Conservation (phyloP, 2,797 vertebrate genomes). For the Geotria australis region DNA sequence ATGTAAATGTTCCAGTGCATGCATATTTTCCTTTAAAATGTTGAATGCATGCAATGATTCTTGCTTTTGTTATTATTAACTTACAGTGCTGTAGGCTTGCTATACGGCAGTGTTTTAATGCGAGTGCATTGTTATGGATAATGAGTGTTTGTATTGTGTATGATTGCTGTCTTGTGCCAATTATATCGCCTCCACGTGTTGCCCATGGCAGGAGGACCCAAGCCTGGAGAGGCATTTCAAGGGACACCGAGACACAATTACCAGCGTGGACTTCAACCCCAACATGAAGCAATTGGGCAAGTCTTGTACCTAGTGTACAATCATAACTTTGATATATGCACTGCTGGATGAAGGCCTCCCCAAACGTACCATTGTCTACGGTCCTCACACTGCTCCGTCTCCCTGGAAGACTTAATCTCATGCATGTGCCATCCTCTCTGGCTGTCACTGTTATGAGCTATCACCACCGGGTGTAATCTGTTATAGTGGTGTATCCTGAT, state of each 20-base stretch:
- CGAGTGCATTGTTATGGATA: neutral
- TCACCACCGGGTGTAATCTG: no score
- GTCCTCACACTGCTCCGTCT: no score
- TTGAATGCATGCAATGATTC: neutral
- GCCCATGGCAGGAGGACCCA: slow-evolving; percentile 36
- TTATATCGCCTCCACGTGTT: neutral
- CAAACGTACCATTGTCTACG: no score
- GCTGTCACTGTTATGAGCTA: no score
- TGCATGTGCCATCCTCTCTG: no score
- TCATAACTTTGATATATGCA: no score
- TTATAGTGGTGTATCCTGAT: no score
- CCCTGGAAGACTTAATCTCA: no score
- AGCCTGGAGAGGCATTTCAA: slow-evolving; percentile 55
- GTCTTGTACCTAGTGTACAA: neutral
- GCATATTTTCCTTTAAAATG: no score
- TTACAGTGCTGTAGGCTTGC: no score
- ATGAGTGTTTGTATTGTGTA: neutral
- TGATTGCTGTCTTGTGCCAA: neutral
- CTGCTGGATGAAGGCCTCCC: no score
- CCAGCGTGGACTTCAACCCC: slow-evolving; percentile 48
- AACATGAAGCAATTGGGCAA: slow-evolving; percentile 65
- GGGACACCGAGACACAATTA: slow-evolving; percentile 56
- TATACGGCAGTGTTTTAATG: neutral
- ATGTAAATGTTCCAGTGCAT: no score
- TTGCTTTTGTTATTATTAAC: neutral